Conservation (phyloP, 2,113 vertebrate species). For the Chionis minor region DNA sequence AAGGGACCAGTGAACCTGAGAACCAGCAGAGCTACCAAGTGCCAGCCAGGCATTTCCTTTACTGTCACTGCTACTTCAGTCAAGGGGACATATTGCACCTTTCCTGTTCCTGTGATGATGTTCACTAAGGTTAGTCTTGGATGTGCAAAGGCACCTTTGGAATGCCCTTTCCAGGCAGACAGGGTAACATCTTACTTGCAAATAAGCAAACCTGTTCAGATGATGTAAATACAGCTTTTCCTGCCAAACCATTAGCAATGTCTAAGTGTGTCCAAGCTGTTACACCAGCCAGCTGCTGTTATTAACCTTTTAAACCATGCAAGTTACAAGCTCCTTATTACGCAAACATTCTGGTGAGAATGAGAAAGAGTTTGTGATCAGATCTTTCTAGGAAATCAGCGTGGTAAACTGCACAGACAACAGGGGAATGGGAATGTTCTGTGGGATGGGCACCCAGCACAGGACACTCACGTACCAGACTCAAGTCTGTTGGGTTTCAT, state of each 20-base stretch:
- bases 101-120: background rate
- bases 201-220: background rate
- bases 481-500: fast-evolving
- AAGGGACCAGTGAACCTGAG: background rate
- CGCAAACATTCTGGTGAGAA: background rate
- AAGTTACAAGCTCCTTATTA: background rate
- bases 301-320: background rate
- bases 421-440: background rate
- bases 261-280: background rate
- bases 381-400: background rate
- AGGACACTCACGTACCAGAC: fast-evolving
- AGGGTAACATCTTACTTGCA: background rate
- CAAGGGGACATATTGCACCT: background rate
- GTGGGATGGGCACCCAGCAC: fast-evolving
- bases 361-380: background rate
- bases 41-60: background rate
- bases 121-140: background rate
- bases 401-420: fast-evolving
- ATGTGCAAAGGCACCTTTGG: background rate
- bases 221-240: background rate
- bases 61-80: background rate
- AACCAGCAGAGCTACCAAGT: background rate
- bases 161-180: background rate
- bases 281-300: background rate
- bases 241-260: conserved; percentile 11